Evolutionary conservation across 2,888 invertebrate species (phyloP).

Genomic region (Uropetala carovei): DNA sequence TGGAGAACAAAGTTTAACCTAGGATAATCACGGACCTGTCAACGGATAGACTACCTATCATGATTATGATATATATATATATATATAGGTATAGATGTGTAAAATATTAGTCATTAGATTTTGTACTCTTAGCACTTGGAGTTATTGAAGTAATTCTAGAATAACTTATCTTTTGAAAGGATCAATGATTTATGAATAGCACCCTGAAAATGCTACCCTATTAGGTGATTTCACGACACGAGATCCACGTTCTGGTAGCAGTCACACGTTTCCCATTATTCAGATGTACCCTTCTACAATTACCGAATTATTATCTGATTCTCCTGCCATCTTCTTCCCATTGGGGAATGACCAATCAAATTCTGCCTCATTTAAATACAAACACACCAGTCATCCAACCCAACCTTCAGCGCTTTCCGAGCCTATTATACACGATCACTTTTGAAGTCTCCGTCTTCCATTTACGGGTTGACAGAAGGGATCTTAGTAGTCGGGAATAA

Average conservation of each 20-base stretch:
- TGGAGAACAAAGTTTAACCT: no score
- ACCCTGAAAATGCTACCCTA: neutral
- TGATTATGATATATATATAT: no score
- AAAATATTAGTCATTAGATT: neutral
- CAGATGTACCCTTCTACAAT: slow-evolving; percentile 36
- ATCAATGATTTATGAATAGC: slow-evolving; percentile 44
- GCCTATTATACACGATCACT: slow-evolving; percentile 51
- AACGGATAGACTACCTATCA: no score
- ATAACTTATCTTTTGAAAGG: slow-evolving; percentile 19
- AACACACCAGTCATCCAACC: slow-evolving; percentile 18
- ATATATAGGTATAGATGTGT: no score
- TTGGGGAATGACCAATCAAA: slow-evolving; percentile 60
- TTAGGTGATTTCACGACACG: neutral
- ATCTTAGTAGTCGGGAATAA: neutral
- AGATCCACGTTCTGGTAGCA: neutral
- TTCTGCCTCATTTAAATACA: slow-evolving; percentile 61
- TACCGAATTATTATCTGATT: slow-evolving; percentile 55
- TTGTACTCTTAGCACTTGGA: neutral
- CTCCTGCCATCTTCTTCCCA: slow-evolving; percentile 51
- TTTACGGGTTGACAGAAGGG: slow-evolving; percentile 49
- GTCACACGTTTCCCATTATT: slow-evolving; percentile 50
- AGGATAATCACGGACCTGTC: no score
- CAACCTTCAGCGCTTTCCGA: neutral
- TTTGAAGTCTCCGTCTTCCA: slow-evolving; percentile 46
- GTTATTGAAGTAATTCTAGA: neutral